Evolutionary conservation across 2,888 invertebrate genomes (phyloP), one percentile per base, ranked within the genome.

Genomic region (Meliscaeva auricollis): DNA sequence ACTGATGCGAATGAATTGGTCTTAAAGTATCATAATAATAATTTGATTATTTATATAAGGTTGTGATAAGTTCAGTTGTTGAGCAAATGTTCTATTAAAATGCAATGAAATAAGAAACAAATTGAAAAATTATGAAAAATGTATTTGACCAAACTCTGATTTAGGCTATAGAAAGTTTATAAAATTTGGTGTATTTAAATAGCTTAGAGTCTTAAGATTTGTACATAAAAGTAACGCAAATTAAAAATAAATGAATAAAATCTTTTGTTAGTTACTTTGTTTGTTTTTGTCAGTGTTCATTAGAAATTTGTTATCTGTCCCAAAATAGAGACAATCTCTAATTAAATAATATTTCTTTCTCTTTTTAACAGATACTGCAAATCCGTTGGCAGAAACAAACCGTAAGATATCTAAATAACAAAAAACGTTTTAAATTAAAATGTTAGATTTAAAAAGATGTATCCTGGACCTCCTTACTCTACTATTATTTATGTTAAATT

Each of bases 331-430:
- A 17, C 46, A 46, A 32, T 0, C 17, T 64, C n/a, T 74, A 64
- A 78, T 54, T 50, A 1, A 35, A 52, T n/a, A 7, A 20, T 48
- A 46, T 68, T 46, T 78, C 50, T 68, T 50, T 79, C 44, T 79
- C 72, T 66, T 77, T 38, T 69, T 30, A 58, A 83, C 74, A 83
- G 83, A 83, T 78, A 70, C 56, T 64, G 56, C 75, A 74, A 83
- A 41, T 56, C 74, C 62, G 20, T 56, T 78, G 60, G 83, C 62
- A 52, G 52, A 69, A 30, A 62, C 11, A 11, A 83, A 74, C 69
- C 26, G 83, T 83, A 83, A 83, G 78, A 81, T 20, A 9, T 9
- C 9, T 38, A 32, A 3, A 41, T 22, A 30, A 20, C 26, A 48
- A 7, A 15, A n/a, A n/a, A 60, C 11, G 8, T 3, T 35, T 46